A percentile compares a stretch with the other conserved stretches of the same genome.
These are phyloP conservation scores for Sorex fumeus DNA, from an alignment of 2,113 vertebrate genomes.

Conservation along the genomic window DNA sequence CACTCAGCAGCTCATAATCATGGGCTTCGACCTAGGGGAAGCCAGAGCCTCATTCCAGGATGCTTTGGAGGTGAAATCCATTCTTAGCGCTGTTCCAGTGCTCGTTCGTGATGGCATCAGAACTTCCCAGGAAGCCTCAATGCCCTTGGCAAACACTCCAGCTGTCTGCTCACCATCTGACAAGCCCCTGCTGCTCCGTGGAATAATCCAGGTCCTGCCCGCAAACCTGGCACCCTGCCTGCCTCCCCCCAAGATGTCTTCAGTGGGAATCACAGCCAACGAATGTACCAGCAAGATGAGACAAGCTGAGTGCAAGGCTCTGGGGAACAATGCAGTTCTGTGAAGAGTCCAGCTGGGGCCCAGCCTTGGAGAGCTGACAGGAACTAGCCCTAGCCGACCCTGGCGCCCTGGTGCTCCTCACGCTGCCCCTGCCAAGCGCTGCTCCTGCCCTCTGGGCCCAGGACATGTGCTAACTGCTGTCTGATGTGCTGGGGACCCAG, in stretches of 20 bases:
- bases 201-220: constrained; percentile 24
- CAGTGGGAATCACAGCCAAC: constrained; percentile 68
- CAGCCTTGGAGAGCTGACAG: constrained; percentile 32
- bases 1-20: background rate
- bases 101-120: background rate
- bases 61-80: background rate
- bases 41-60: background rate
- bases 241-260: constrained; percentile 64
- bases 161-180: background rate
- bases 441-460: background rate
- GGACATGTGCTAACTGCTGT: background rate
- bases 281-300: constrained; percentile 64
- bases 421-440: background rate
- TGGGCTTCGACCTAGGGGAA: background rate
- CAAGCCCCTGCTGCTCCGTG: background rate
- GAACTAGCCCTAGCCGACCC: background rate
- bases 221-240: constrained; percentile 72
- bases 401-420: background rate
- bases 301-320: constrained; percentile 55
- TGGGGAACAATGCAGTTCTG: constrained; percentile 59
- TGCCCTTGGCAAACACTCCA: constrained; percentile 13
- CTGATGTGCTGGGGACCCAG: background rate
- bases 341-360: constrained; percentile 3
- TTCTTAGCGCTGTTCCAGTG: background rate
- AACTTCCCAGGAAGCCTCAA: background rate